A percentile compares a stretch with the other conserved stretches of the same genome.
These are phyloP conservation scores for Zaprionus lachaisei DNA, from an alignment of 1,140 invertebrate genomes.

Conservation along the genomic window DNA sequence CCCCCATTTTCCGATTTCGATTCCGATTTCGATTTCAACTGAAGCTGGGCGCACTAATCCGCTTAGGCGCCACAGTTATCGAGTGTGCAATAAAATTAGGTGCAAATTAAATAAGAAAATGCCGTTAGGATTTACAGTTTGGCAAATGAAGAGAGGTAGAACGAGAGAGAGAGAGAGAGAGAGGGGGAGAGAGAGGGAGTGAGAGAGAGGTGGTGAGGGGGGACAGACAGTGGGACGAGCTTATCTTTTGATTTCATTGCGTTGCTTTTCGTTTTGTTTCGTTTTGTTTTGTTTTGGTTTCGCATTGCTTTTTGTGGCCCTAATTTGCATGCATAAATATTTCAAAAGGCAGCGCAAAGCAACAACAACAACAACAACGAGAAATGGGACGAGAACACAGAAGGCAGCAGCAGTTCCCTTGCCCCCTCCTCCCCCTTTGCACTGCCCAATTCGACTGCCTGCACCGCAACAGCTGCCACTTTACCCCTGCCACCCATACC, in stretches of 20 bases:
- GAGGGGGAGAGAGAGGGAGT: neutral
- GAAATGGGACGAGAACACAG: neutral
- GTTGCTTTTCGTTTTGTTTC: slow-evolving; percentile 18
- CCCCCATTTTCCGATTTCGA: neutral
- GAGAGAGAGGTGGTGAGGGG: neutral
- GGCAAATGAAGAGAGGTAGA: neutral
- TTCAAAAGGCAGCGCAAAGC: slow-evolving; percentile 50
- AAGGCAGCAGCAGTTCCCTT: neutral
- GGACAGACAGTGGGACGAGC: neutral
- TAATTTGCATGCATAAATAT: slow-evolving; percentile 77
- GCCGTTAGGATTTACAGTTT: neutral
- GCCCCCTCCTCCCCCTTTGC: neutral
- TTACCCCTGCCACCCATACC: neutral
- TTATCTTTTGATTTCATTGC: slow-evolving; percentile 14
- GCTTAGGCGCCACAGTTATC: slow-evolving; percentile 10
- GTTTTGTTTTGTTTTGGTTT: slow-evolving; percentile 25
- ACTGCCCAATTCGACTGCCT: slow-evolving; percentile 10
- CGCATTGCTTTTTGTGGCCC: slow-evolving; percentile 35
- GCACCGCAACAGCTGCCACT: slow-evolving; percentile 13
- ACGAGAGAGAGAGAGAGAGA: neutral
- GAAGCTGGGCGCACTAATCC: slow-evolving; percentile 3
- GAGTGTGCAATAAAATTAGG: slow-evolving; percentile 15
- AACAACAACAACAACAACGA: slow-evolving; percentile 7
- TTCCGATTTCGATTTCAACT: neutral
- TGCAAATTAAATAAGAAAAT: slow-evolving; percentile 32